Evolutionary conservation across 2,888 invertebrate species (phyloP), one percentile per base, ranked within the genome.

Genomic region (Drosophila gaucha): DNA sequence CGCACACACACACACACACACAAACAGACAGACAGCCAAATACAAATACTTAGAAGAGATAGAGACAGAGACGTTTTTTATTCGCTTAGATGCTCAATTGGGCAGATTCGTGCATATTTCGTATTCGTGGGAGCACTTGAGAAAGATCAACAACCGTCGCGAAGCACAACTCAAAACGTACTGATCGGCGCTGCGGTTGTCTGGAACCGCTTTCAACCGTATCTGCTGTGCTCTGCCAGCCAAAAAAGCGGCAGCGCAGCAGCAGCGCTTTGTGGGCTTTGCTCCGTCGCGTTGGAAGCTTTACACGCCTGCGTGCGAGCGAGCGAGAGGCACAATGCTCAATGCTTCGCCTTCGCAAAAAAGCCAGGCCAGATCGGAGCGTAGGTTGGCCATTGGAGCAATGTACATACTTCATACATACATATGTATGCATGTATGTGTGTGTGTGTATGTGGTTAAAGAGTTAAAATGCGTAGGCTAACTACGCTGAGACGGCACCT

Each of bases 91-190:
- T 74, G 74, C 74, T 74, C 74, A 70, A 59, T 74, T 70, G 74
- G 74, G 56, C 74, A 74, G 59, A 74, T 65, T 72, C 64, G 74
- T 64, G 51, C 74, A 59, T 74, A 64, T 44, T 74, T 72, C 49
- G 74, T 65, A 44, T 63, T 72, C 68, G 73, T 67, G 30, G 62
- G 69, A 79, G 74, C 82, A 72, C 80, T 80, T 68, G 67, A 50
- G 71, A 76, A 74, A 83, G 85, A 85, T 80, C 78, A 72, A 50
- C 88, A 80, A 90, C 90, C 90, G 89, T 86, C 89, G 88, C 90
- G 86, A 73, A 87, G 80, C 89, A 88, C 89, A 86, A 89, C 89
- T 90, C 86, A 89, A 90, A 89, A 82, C 87, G 83, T 88, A 91
- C 91, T 91, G 91, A 91, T 90, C 89, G 78, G 0, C 71, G 70